phyloP scores from a whole-genome alignment of 2,888 invertebrate genomes.

The Chloroclystis v-ata region DNA sequence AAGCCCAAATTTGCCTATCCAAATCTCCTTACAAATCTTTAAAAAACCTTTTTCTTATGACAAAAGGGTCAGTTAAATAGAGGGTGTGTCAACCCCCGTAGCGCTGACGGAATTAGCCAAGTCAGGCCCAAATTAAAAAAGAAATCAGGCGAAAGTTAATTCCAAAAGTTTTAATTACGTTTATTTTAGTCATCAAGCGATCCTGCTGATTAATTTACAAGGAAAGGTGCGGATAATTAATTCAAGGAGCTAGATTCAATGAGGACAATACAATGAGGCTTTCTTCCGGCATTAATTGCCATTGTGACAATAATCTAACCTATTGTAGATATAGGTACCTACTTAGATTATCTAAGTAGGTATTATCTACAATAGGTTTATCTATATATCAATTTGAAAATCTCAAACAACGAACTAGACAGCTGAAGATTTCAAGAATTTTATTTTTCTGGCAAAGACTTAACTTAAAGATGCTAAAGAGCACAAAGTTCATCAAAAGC shows the following conservation, averaged over 20 bases:
- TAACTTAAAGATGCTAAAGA: too few relatives aligned
- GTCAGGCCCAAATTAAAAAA: constrained; percentile 73
- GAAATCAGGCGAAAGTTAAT: constrained; percentile 73
- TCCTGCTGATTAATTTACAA: constrained; percentile 63
- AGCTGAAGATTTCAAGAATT: too few relatives aligned
- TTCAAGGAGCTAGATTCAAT: constrained; percentile 2
- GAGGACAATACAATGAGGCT: neutral
- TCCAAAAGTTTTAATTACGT: constrained; percentile 75
- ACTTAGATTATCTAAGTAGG: too few relatives aligned
- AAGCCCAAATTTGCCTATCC: constrained; percentile 25
- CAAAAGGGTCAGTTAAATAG: constrained; percentile 57
- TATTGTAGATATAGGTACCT: too few relatives aligned
- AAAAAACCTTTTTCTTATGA: constrained; percentile 47
- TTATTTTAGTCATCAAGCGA: constrained; percentile 71
- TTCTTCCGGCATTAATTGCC: too few relatives aligned
- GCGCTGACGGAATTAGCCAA: constrained; percentile 66
- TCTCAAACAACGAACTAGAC: too few relatives aligned
- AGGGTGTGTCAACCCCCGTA: constrained; percentile 72
- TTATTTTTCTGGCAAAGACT: too few relatives aligned
- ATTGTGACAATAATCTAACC: too few relatives aligned
- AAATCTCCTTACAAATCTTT: constrained; percentile 33
- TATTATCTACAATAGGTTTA: too few relatives aligned
- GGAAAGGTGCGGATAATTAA: constrained; percentile 37
- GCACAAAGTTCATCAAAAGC: neutral
- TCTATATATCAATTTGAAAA: too few relatives aligned